These are phyloP conservation scores for Tyrophagus putrescentiae DNA, from an alignment of 1,140 invertebrate genomes.

Conservation along the genomic window DNA sequence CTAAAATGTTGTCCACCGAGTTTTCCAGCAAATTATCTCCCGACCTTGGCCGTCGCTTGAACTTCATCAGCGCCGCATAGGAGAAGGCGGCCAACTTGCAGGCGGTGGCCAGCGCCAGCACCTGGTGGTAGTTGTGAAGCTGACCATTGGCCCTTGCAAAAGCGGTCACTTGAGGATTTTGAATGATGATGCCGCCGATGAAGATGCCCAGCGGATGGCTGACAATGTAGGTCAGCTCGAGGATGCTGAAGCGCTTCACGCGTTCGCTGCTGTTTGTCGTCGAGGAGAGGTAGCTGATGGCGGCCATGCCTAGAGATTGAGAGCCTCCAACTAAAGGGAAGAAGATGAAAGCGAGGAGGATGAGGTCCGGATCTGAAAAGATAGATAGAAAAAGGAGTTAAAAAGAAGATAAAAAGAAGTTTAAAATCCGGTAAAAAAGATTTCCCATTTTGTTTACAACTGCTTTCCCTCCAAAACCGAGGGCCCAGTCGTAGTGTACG, in stretches of 20 bases:
- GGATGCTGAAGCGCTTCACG: slow-evolving; percentile 2
- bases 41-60: not conserved
- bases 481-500: too few species aligned
- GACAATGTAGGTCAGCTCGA: not conserved
- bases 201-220: slow-evolving; percentile 2
- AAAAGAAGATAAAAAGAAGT: not conserved
- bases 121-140: slow-evolving; percentile 12
- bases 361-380: not conserved
- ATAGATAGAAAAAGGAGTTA: not conserved
- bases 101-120: not conserved
- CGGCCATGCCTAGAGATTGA: not conserved
- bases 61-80: not conserved
- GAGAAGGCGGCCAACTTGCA: not conserved
- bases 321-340: not conserved
- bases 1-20: not conserved
- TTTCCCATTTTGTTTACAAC: too few species aligned
- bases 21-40: not conserved
- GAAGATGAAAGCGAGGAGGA: not conserved
- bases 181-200: not conserved
- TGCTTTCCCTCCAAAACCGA: too few species aligned
- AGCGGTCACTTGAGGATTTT: not conserved
- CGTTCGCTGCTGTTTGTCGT: not conserved
- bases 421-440: too few species aligned
- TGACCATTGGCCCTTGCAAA: not conserved
- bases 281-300: not conserved